A percentile compares a stretch with the other conserved stretches of the same genome.
Evolutionary conservation across 1,140 invertebrate species (phyloP).

Genomic region (Saccostrea glomerata): DNA sequence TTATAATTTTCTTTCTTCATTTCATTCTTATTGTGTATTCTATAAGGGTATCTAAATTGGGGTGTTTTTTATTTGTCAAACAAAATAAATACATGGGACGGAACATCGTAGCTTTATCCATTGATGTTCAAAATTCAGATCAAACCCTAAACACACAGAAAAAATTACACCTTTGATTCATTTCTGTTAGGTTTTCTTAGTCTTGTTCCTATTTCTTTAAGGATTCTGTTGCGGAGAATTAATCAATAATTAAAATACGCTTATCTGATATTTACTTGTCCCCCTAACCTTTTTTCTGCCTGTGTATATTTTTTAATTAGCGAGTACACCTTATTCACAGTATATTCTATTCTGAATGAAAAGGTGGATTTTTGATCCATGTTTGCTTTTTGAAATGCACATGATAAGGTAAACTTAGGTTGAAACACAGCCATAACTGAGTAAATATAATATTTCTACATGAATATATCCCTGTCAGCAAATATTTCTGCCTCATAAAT

Average conservation of each 20-base stretch:
- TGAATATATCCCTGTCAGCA: not conserved
- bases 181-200: not conserved
- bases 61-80: not conserved
- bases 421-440: not conserved
- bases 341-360: not conserved
- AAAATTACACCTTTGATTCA: not conserved
- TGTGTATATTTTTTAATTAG: slow-evolving; percentile 11
- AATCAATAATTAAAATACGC: not conserved
- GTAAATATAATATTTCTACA: slow-evolving; percentile 22
- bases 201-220: not conserved
- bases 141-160: not conserved
- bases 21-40: too few relatives aligned
- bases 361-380: not conserved
- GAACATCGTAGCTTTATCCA: not conserved
- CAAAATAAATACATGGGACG: not conserved
- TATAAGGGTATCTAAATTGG: not conserved
- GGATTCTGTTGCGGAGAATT: not conserved
- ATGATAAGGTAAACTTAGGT: not conserved
- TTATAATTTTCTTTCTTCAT: too few relatives aligned
- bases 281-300: not conserved
- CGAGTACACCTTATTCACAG: not conserved
- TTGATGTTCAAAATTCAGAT: not conserved
- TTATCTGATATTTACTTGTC: not conserved
- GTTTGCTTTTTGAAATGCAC: too few relatives aligned
- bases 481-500: slow-evolving; percentile 16